Evolutionary conservation across 2,888 invertebrate genomes (phyloP), one percentile per base, ranked within the genome.

Genomic region (Rhaphigaster nebulosa): DNA sequence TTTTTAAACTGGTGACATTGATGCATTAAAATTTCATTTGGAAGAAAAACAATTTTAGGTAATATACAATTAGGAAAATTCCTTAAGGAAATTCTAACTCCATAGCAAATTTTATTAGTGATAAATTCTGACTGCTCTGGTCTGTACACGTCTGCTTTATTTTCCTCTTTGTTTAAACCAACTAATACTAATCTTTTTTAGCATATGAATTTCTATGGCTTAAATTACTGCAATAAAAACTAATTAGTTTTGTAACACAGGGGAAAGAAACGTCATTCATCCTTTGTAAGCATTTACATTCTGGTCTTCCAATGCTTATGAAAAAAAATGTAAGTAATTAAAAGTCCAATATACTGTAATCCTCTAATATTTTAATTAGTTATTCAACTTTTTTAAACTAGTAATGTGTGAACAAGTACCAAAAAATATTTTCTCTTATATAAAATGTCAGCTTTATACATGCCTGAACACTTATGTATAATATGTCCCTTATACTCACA

Each of bases 291-390:
- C 26, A 84, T 84, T 84, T 84, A 50, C 45, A 84, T 45, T 84
- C 41, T 50, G n/a, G 23, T n/a, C 26, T 50, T 50, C 45, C 84
- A 13, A 45, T 84, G 45, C 20, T 4, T 45, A 50, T 84, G n/a
- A 45, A 84, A 84, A 84, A 84, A 45, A 50, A 84, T 45, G 84
- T 84, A 45, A 84, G 84, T 84, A 84, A 80, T 41, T 34, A 38
- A 5, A 65, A 29, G 1, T 8, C 12, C 23, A 38, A 20, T 76
- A 38, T 38, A 76, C 2, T 8, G 6, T 76, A 38, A 76, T 34
- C 20, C 8, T 23, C 38, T 38, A 76, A 76, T 38, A 38, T 20
- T 65, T n/a, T 29, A 3, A 29, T 29, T 29, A 15, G 65, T 60
- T 0, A 56, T 23, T 23, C 56, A 52, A 52, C 12, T 52, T 12